Evolutionary conservation across 2,888 invertebrate species (phyloP).

Genomic region (Hoplodrina ambigua): DNA sequence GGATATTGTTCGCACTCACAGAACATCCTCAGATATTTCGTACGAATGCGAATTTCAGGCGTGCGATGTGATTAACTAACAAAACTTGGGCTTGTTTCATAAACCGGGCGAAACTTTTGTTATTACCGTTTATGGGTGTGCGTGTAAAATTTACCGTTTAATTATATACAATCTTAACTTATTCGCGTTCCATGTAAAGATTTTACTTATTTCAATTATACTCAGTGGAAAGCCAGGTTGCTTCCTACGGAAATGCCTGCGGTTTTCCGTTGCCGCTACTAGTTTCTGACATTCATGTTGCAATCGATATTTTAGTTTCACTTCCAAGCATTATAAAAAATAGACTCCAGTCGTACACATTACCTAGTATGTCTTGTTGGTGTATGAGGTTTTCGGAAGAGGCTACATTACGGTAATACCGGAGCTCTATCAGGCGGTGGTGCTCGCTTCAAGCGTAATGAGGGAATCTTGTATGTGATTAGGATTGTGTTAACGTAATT

Average conservation of each 20-base stretch:
- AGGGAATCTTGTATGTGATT: conserved; percentile 69
- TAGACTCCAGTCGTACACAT: conserved; percentile 11
- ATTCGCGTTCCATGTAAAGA: conserved; percentile 62
- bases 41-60: conserved; percentile 58
- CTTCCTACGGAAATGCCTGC: conserved; percentile 61
- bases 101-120: conserved; percentile 77
- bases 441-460: conserved; percentile 58
- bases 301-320: conserved; percentile 56
- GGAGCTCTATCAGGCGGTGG: neutral
- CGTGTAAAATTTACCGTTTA: conserved; percentile 77
- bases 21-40: conserved; percentile 42
- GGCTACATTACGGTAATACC: conserved; percentile 27
- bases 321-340: conserved; percentile 45
- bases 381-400: conserved; percentile 13
- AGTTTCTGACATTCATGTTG: conserved; percentile 46
- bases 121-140: conserved; percentile 78
- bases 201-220: conserved; percentile 65
- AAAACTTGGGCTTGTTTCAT: conserved; percentile 78
- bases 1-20: conserved; percentile 37
- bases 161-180: conserved; percentile 78
- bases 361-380: neutral
- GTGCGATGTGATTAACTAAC: conserved; percentile 77
- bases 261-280: conserved; percentile 51
- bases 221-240: conserved; percentile 52
- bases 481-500: conserved; percentile 59